Base-by-base conservation (phyloP, 2,888 invertebrate species). In the Xanthia icteritia region DNA sequence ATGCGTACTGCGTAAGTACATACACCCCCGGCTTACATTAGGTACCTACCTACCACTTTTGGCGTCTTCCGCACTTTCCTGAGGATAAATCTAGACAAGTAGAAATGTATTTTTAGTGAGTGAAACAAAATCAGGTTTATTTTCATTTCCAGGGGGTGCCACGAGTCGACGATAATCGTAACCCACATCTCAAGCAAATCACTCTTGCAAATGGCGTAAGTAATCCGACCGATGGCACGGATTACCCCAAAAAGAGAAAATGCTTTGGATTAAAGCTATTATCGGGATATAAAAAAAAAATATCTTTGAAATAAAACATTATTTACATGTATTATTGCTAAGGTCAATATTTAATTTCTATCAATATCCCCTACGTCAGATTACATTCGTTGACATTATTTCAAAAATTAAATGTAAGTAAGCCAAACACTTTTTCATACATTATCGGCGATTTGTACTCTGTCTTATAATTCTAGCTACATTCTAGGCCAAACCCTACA, bases 321-420 rank as follows among this genome's bases (percentile, higher is more conserved):
- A 90, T 91, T 89, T 90, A 92, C 93, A 92, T 93, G 93, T 95
- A 97, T 97, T 97, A 97, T 97, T 97, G 97, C 97, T 97, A 97
- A 96, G 95, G 94, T 95, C 95, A 95, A 95, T 96, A 97, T 97
- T 97, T 97, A 96, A 96, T 96, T 96, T 95, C 96, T 96, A 94
- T 95, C 93, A 95, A 94, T 96, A 96, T 95, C 94, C 90, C 95
- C 97, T 97, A 97, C 96, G 91, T 95, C 97, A 96, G 97, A 97
- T 97, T 97, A 97, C 96, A 97, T 97, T 97, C 97, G 97, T 97
- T 97, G 97, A 97, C 96, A 95, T 94, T 94, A 93, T 95, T 95
- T 94, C 94, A 93, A 94, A 95, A 96, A 94, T 95, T 94, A 95
- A 95, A 95, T 94, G 94, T 95, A 96, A 95, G 95, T 95, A 96